Base-by-base conservation (phyloP, 2,113 vertebrate species). In the Percopsis transmontana region DNA sequence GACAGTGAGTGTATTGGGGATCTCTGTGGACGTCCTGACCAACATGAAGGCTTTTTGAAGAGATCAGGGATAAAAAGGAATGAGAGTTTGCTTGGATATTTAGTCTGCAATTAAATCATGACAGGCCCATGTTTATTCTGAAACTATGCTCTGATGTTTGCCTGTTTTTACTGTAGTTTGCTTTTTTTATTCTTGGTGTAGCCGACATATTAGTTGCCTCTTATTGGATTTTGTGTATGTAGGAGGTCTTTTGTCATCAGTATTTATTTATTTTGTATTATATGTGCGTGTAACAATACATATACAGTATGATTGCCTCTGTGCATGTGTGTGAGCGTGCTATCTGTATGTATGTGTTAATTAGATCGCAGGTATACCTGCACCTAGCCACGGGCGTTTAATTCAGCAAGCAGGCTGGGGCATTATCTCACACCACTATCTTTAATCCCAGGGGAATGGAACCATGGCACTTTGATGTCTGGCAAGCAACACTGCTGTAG, bases 361-460 rank as follows among this genome's bases (percentile, higher is more conserved):
- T 88, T 84, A 76, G 51, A 75, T 52, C 40, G 11, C 60, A 23
- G 65, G 27, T 33, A 33, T 88, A 89, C 87, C 89, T 89, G 85
- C 68, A 55, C 73, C 76, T 75, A 72, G 79, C 82, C 84, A 84
- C 57, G 71, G 88, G 86, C 85, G 68, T 88, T 85, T 80, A 80
- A 87, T 82, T 84, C 84, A 67, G 64, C 19, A 45, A 84, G 77
- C 70, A 72, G 73, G 71, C 77, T 58, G 74, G 75, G 76, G 82
- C 72, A 71, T 85, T 84, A 91, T 86, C 87, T 79, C 85, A 83
- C 79, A 78, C 62, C 42, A 81, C 59, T 82, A 88, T 87, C 86
- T 82, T 84, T 89, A 89, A 89, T 89, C 83, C 84, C 83, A 69
- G 3, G 76, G 84, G 90, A 91, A 85, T 87, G 77, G 87, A 84